Conservation (phyloP, 2,113 vertebrate genomes). For the Chaetodon auriga region DNA sequence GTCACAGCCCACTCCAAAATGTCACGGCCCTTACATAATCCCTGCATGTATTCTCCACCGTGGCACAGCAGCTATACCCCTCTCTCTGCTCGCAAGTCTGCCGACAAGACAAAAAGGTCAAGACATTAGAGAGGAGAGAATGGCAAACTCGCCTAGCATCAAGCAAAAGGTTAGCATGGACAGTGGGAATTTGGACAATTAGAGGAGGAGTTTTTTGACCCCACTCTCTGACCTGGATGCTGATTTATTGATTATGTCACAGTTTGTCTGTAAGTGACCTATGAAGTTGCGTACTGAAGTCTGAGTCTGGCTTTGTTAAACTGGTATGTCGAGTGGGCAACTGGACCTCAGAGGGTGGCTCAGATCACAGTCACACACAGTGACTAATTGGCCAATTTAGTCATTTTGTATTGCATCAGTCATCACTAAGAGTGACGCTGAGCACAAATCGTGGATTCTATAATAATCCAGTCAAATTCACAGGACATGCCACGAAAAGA, state of each 20-base stretch:
- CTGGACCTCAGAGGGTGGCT: conserved; percentile 16
- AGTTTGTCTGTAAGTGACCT: conserved; percentile 20
- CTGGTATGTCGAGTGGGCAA: neutral
- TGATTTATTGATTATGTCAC: conserved; percentile 28
- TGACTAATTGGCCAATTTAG: neutral
- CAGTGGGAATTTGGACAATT: conserved; percentile 18
- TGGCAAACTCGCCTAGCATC: conserved; percentile 16
- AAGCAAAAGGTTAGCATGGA: conserved; percentile 56
- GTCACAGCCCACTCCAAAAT: conserved; percentile 71
- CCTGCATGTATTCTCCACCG: conserved; percentile 41
- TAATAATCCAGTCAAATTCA: neutral
- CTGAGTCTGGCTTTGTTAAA: conserved; percentile 40
- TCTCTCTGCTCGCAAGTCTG: conserved; percentile 33
- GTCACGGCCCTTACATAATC: conserved; percentile 75
- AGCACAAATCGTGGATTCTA: neutral
- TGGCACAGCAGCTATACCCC: conserved; percentile 26
- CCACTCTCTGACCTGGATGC: conserved; percentile 3
- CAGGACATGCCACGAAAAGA: neutral
- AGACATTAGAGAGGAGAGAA: conserved; percentile 61
- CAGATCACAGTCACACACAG: neutral
- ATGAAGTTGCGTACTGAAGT: conserved; percentile 6
- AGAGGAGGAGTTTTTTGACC: neutral
- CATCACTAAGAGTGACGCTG: neutral
- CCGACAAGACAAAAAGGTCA: conserved; percentile 64
- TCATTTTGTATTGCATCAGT: conserved; percentile 5